Base-by-base conservation (phyloP, 2,113 vertebrate species). In the Romanogobio albipinnatus region DNA sequence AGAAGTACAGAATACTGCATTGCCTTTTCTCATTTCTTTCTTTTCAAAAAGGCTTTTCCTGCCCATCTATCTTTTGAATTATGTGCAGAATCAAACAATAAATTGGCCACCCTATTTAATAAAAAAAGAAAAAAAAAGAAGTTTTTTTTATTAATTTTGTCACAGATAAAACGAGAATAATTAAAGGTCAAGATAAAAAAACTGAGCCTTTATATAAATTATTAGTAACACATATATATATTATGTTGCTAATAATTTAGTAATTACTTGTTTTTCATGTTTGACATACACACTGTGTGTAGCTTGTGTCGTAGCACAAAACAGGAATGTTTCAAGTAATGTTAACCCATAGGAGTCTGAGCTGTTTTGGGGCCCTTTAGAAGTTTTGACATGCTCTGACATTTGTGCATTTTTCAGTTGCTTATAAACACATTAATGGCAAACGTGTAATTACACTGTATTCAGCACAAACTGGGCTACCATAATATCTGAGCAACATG, bases 1-100 rank as follows among this genome's bases (percentile, higher is more conserved):
- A 94, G 91, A 53, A 64, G 29, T 39, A 9, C 10, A 59, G 76
- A 39, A 77, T 36, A 14, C 24, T 17, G 36, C 9, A 39, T 33
- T 70, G 33, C 36, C 33, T 70, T 19, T 19, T 68, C 9, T 39
- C 15, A 68, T 68, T 68, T 10, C 1, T 11, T 6, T 19, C 15
- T 43, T 47, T 74, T 19, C 1, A 61, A 22, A 39, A 19, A 36
- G 4, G 22, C 61, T 62, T 62, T 29, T 81, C 24, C 1, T 66
- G 78, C 11, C n/a, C 39, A 3, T 29, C 66, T 49, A 14, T 49
- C 39, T 51, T 9, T 75, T 49, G 2, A 26, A 5, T 8, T 49
- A 15, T 74, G 1, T 51, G 5, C 22, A 26, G 71, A n/a, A 8
- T 39, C 33, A 43, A 45, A 13, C 24, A 13, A 24, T 5, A 71